A percentile compares a stretch with the other conserved stretches of the same genome.
Conservation (phyloP, 1,140 invertebrate genomes). For the Caenorhabditis remanei region DNA sequence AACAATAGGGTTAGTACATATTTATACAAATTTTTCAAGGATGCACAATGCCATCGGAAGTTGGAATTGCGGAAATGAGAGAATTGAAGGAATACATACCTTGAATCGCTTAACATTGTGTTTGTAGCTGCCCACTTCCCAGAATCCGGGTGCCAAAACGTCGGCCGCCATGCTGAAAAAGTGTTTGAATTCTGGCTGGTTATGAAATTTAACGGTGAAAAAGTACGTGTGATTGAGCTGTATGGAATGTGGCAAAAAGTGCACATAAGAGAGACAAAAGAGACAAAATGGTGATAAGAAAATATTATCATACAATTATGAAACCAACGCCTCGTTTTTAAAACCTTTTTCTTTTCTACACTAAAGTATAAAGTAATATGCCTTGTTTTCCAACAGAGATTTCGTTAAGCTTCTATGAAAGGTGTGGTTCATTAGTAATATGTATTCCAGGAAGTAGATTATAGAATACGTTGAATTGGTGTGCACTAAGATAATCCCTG, state of each 20-base stretch:
- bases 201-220: background rate
- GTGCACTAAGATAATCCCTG: slow-evolving; percentile 13
- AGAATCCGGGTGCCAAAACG: slow-evolving; percentile 65
- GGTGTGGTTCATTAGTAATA: background rate
- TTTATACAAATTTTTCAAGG: slow-evolving; percentile 39
- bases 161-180: slow-evolving; percentile 56
- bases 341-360: background rate
- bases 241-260: slow-evolving; percentile 42
- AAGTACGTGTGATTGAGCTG: slow-evolving; percentile 29
- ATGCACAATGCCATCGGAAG: slow-evolving; percentile 24
- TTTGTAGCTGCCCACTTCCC: slow-evolving; percentile 73
- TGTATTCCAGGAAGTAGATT: background rate
- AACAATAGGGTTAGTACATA: slow-evolving; percentile 26
- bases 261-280: background rate
- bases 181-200: background rate
- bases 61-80: background rate
- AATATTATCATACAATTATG: slow-evolving; percentile 35
- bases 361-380: no score
- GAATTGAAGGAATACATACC: slow-evolving; percentile 4
- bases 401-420: background rate
- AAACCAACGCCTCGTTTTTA: slow-evolving; percentile 17
- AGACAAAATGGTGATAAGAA: background rate
- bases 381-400: background rate
- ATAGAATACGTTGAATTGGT: background rate
- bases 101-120: slow-evolving; percentile 73